These are phyloP conservation scores for Sus cebifrons DNA, from an alignment of 2,797 vertebrate genomes.

Conservation along the genomic window DNA sequence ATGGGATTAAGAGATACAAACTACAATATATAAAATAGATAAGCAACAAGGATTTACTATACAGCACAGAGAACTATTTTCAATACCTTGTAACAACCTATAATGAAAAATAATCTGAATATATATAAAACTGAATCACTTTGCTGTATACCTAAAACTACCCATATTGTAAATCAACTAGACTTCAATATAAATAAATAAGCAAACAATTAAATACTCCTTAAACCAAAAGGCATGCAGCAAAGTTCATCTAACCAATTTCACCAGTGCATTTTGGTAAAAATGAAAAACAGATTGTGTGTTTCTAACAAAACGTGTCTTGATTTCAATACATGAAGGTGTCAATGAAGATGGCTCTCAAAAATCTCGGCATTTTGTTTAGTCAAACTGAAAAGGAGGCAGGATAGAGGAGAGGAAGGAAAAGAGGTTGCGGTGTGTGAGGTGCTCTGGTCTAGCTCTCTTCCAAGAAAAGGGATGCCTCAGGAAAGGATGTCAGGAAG, in stretches of 20 bases:
- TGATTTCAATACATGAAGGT: constrained; percentile 25
- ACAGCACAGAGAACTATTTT: neutral
- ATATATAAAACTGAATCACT: neutral
- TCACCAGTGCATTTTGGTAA: constrained; percentile 52
- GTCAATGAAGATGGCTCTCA: neutral
- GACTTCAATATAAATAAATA: too few species aligned
- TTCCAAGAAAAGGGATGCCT: neutral
- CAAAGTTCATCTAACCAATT: constrained; percentile 15
- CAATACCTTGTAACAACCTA: neutral
- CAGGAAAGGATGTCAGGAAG: neutral
- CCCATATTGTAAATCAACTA: too few species aligned
- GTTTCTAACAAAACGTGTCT: neutral
- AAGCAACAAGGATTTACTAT: neutral
- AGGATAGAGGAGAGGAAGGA: neutral
- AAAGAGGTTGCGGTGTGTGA: neutral
- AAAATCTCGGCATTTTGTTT: neutral
- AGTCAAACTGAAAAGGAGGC: neutral
- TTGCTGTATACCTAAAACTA: neutral
- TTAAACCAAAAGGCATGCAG: constrained; percentile 14
- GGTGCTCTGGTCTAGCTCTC: neutral
- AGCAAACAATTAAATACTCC: neutral
- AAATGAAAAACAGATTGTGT: constrained; percentile 52
- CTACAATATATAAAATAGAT: neutral
- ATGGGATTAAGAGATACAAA: neutral
- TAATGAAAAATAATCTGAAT: neutral